These are phyloP conservation scores for Agonum fuliginosum DNA, from an alignment of 2,888 invertebrate genomes.

Conservation along the genomic window DNA sequence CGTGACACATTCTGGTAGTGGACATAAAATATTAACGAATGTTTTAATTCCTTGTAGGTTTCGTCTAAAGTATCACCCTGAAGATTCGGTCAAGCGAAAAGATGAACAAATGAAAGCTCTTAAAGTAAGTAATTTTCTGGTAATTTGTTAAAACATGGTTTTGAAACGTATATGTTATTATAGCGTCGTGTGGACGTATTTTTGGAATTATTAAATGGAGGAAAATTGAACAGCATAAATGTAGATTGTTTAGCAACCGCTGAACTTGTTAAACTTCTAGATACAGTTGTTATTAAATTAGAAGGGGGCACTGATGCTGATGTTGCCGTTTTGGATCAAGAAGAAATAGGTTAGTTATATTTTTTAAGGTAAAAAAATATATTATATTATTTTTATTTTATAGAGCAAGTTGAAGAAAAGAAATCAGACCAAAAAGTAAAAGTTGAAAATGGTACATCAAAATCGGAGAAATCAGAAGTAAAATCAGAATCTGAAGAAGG, in stretches of 20 bases:
- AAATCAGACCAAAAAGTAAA: constrained; percentile 66
- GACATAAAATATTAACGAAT: constrained; percentile 24
- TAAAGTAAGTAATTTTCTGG: constrained; percentile 77
- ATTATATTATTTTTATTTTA: not conserved
- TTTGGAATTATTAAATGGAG: constrained; percentile 85
- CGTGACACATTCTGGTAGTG: constrained; percentile 22
- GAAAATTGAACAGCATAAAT: constrained; percentile 83
- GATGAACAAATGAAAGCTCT: constrained; percentile 89
- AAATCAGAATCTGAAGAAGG: constrained; percentile 57
- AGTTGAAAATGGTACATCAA: constrained; percentile 52
- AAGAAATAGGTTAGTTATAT: constrained; percentile 71
- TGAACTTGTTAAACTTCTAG: constrained; percentile 89
- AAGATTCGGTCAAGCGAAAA: constrained; percentile 92
- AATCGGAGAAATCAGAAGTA: constrained; percentile 55
- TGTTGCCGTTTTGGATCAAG: constrained; percentile 87
- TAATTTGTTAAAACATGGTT: constrained; percentile 6
- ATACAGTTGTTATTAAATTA: constrained; percentile 96
- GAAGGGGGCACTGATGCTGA: constrained; percentile 96
- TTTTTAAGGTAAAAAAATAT: too few species aligned
- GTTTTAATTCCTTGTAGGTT: constrained; percentile 83
- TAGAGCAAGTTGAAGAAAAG: constrained; percentile 65
- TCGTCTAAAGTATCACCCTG: constrained; percentile 98
- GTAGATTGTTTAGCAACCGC: constrained; percentile 92
- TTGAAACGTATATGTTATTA: constrained; percentile 4
- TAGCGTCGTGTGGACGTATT: constrained; percentile 93